Base-by-base conservation (phyloP, 1,140 invertebrate species). In the Macrocentrus cingulum region DNA sequence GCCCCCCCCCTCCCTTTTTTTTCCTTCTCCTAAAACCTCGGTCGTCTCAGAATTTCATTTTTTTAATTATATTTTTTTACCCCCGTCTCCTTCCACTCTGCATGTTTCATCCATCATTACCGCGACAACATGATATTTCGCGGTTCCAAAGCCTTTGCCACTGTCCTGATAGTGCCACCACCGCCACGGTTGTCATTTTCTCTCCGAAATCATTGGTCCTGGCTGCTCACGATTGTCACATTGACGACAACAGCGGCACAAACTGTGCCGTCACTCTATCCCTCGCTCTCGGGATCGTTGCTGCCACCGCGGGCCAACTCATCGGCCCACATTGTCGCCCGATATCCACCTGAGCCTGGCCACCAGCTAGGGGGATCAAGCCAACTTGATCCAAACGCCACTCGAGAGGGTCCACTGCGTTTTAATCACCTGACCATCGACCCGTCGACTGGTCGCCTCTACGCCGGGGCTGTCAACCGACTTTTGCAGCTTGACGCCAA, bases 401-500 rank as follows among this genome's bases (percentile, higher is more conserved):
- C 75, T 16, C 51, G 62, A 48, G 72, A 76, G 51, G 73, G 73
- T 46, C 60, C 71, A 50, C 66, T 82, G 11, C 73, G 68, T 23
- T 83, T 84, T 51, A 81, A 80, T 62, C 87, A 90, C 67, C 74
- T 90, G 36, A 81, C 84, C 2, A 76, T 88, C 53, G 87, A 91
- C 69, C 75, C 77, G 13, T 69, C 69, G 22, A 84, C 82, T 1
- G 83, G 84, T 22, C 80, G 80, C 19, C 83, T 92, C 23, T 92
- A 90, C 69, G 88, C 90, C 32, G 92, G 91, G 11, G 92, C 90
- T 11, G 84, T 91, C 48, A 96, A 97, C 72, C 86, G 87, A 67
- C 82, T 97, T 9, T 83, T 93, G 60, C 90, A 95, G 73, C 82
- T 96, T 44, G 87, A 88, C 69, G 77, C 85, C 6, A 86, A 89